phyloP scores from a whole-genome alignment of 1,140 invertebrate species.

The Leptonema lineaticorne region DNA sequence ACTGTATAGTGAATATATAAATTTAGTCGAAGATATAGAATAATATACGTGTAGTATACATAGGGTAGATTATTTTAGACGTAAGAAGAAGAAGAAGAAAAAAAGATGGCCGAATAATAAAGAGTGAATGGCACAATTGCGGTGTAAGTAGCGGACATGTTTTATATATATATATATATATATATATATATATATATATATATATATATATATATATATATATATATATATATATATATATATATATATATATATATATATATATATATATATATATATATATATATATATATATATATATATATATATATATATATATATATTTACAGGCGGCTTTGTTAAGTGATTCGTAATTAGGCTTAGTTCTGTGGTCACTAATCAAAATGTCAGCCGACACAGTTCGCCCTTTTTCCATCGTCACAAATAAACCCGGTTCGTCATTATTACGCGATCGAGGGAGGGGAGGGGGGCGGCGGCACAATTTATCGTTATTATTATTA shows the following conservation, averaged over 20 bases:
- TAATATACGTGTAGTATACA: too few species aligned
- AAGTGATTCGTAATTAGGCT: slow-evolving; percentile 13
- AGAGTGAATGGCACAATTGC: too few species aligned
- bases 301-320: background rate
- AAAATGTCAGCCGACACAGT: slow-evolving; percentile 1
- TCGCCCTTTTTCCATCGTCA: background rate
- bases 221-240: slow-evolving; percentile 17
- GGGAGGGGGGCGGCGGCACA: too few species aligned
- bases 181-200: background rate
- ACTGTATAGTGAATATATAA: too few species aligned
- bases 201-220: slow-evolving; percentile 1
- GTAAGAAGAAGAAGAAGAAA: too few species aligned
- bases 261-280: slow-evolving; percentile 17
- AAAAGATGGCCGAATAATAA: too few species aligned
- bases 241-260: slow-evolving; percentile 16
- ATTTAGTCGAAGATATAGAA: too few species aligned
- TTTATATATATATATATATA: slow-evolving; percentile 1
- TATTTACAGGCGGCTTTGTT: slow-evolving; percentile 12
- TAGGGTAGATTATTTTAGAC: too few species aligned
- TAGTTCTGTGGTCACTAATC: background rate
- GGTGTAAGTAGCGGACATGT: background rate
- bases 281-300: slow-evolving; percentile 16
- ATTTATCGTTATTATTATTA: slow-evolving; percentile 7
- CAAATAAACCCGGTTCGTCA: slow-evolving; percentile 4
- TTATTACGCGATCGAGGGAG: background rate